A percentile compares a stretch with the other conserved stretches of the same genome.
These are phyloP conservation scores for Neoniphon sammara DNA, from an alignment of 2,797 vertebrate species.

Conservation along the genomic window DNA sequence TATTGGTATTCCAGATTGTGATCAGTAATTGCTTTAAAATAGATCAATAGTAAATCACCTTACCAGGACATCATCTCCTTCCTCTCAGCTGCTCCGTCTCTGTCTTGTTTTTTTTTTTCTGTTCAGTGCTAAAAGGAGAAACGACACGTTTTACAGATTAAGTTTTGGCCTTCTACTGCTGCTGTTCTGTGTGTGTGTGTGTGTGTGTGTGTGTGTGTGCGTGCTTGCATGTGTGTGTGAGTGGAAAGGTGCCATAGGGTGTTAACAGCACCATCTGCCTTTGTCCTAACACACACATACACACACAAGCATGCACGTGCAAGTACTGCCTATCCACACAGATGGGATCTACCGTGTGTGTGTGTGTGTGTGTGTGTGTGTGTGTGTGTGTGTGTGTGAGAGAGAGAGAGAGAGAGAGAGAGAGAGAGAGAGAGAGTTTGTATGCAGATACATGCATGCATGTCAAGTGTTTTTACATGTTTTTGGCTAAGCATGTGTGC, in stretches of 20 bases:
- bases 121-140: neutral
- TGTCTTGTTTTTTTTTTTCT: neutral
- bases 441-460: neutral
- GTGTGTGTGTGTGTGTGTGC: slow-evolving; percentile 16
- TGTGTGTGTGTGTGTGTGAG: neutral
- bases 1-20: no score
- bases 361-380: slow-evolving; percentile 30
- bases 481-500: no score
- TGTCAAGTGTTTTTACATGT: no score
- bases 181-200: slow-evolving; percentile 7
- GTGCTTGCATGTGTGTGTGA: slow-evolving; percentile 20
- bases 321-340: no score
- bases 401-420: no score
- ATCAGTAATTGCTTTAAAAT: no score
- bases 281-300: slow-evolving; percentile 13
- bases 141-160: neutral
- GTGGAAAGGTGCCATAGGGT: slow-evolving; percentile 42
- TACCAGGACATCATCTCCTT: no score
- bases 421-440: no score
- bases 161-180: slow-evolving; percentile 3
- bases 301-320: slow-evolving; percentile 24
- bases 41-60: no score
- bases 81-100: no score
- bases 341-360: no score
- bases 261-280: slow-evolving; percentile 58